phyloP scores from a whole-genome alignment of 2,797 vertebrate genomes.

The Gallinago solitaria region DNA sequence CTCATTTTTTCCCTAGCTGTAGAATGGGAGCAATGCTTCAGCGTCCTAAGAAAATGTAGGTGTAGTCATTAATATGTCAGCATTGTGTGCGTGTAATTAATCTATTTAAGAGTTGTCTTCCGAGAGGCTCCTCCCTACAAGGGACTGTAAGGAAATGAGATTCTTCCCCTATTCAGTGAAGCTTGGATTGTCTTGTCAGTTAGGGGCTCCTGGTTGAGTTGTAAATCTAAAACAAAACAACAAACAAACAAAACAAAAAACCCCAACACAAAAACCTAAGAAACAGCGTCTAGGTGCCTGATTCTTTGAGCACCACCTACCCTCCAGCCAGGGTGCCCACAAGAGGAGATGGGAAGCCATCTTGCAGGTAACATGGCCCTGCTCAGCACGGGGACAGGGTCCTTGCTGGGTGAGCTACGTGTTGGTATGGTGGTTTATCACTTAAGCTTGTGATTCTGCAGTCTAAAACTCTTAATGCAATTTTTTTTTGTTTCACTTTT shows the following conservation, averaged over 20 bases:
- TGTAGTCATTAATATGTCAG: background rate
- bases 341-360: background rate
- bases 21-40: background rate
- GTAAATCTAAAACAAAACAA: background rate
- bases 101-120: background rate
- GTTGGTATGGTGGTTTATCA: background rate
- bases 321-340: background rate
- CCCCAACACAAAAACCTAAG: background rate
- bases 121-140: background rate
- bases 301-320: background rate
- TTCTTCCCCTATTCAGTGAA: background rate
- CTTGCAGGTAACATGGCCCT: background rate
- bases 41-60: background rate
- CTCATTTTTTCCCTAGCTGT: background rate
- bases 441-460: background rate
- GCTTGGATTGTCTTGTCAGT: background rate
- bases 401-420: background rate
- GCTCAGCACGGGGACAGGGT: fast-evolving
- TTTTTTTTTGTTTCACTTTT: background rate
- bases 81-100: background rate
- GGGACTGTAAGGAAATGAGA: background rate
- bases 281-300: background rate
- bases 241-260: no score
- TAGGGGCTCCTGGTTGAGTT: background rate
- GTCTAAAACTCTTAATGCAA: background rate